These are phyloP conservation scores for Phengaris alcon DNA, from an alignment of 2,888 invertebrate genomes.

Conservation along the genomic window DNA sequence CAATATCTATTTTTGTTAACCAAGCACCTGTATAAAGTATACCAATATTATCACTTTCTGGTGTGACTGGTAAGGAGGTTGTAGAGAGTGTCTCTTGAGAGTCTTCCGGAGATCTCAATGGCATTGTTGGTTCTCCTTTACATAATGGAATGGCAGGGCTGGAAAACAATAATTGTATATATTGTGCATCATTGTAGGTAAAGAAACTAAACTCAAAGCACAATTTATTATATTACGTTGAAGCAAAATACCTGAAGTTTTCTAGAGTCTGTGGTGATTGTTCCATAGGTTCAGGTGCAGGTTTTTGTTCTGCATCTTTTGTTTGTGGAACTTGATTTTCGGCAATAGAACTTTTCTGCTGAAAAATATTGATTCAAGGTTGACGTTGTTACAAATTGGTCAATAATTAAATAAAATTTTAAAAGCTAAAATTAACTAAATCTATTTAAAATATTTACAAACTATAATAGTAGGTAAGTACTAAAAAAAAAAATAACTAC, in stretches of 20 bases:
- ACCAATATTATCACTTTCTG: slow-evolving; percentile 65
- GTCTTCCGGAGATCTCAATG: slow-evolving; percentile 65
- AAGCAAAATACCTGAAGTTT: slow-evolving; percentile 58
- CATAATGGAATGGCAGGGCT: slow-evolving; percentile 76
- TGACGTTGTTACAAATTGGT: background rate
- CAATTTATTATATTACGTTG: too few species aligned
- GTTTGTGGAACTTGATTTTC: slow-evolving; percentile 30
- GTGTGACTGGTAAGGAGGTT: slow-evolving; percentile 58
- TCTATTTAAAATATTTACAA: too few species aligned
- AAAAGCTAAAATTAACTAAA: too few species aligned
- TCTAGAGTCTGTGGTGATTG: slow-evolving; percentile 47
- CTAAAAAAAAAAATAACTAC: too few species aligned
- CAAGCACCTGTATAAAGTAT: slow-evolving; percentile 1
- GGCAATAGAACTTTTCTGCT: slow-evolving; percentile 6
- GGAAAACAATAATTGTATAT: slow-evolving; percentile 36
- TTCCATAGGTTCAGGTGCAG: slow-evolving; percentile 37
- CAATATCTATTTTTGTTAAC: too few species aligned
- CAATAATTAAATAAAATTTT: too few species aligned
- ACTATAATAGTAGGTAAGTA: too few species aligned
- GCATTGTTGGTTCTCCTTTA: slow-evolving; percentile 67
- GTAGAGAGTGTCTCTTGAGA: slow-evolving; percentile 61
- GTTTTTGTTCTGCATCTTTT: slow-evolving; percentile 42
- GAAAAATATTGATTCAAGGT: background rate
- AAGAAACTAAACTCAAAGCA: too few species aligned
- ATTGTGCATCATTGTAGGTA: background rate